These are phyloP conservation scores for Sciurus carolinensis DNA, from an alignment of 2,797 vertebrate species.

Conservation along the genomic window DNA sequence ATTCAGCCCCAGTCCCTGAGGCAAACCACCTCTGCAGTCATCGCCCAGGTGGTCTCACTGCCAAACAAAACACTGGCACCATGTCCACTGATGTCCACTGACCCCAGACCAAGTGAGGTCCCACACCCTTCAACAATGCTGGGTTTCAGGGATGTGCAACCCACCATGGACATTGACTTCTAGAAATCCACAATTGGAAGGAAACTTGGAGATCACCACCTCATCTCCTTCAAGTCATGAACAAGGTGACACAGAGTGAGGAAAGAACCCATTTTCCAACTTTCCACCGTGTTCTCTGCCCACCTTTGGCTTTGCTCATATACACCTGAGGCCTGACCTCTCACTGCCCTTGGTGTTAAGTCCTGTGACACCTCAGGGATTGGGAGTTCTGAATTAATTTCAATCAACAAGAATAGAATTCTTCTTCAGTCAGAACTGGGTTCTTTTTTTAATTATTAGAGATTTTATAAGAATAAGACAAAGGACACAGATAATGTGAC, in stretches of 20 bases:
- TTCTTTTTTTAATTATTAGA: background rate
- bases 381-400: slow-evolving; percentile 14
- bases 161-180: background rate
- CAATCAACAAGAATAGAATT: background rate
- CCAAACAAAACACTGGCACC: background rate
- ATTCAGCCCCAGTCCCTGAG: background rate
- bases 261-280: background rate
- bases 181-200: background rate
- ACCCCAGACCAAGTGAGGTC: background rate
- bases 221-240: background rate
- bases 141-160: background rate
- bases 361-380: background rate
- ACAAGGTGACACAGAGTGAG: background rate
- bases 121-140: background rate
- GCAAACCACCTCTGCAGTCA: accelerated
- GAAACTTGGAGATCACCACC: background rate
- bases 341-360: background rate
- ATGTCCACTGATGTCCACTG: too few species aligned
- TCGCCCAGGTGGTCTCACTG: background rate
- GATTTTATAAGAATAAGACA: background rate
- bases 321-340: background rate
- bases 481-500: background rate
- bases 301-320: background rate
- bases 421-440: background rate
- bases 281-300: background rate